Base-by-base conservation (phyloP, 92 coral and sea anemone species). In the Phymanthus crucifer region DNA sequence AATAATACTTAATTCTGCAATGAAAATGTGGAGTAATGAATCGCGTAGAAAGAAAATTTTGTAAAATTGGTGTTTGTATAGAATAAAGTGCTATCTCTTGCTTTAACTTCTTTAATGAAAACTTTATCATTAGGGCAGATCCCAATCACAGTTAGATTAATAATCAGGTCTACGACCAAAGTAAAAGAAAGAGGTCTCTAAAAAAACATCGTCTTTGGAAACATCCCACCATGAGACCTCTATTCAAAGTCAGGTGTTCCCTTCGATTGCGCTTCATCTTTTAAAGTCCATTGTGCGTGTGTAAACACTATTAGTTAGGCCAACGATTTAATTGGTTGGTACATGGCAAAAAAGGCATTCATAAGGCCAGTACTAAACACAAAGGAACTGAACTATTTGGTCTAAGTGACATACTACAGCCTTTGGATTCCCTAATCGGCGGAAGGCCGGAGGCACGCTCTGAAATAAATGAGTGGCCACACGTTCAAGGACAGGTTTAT, bases 361-460 rank as follows among this genome's bases (percentile, higher is more conserved):
- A 10, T 29, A 43, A 43, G 14, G 16, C 10, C 48, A 17, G 48
- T 43, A 43, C 48, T 43, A n/a, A n/a, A n/a, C n/a, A 61, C 68
- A 24, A 61, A 61, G 68, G n/a, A 13, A n/a, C n/a, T n/a, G 0
- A 18, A 7, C 7, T 61, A 61, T 61, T 61, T 61, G 68, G 33
- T 27, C 34, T 61, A 11, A 29, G 29, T 61, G 68, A 61, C 68
- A 27, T 29, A 61, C 68, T 61, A 7, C 33, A 61, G 2, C 17
- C 29, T 17, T 24, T 24, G 7, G 68, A 61, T 33, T 61, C 68
- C 29, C 14, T 61, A 61, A 61, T 61, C 68, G 29, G 33, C 68
- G 68, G 68, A 61, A 61, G 68, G 68, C 68, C 34, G 68, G 68
- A 61, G 68, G 68, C 68, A 33, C 7, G 36, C 34, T 61, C 35